These are phyloP conservation scores for Oryzias curvinotus DNA, from an alignment of 2,113 vertebrate species.

Conservation along the genomic window DNA sequence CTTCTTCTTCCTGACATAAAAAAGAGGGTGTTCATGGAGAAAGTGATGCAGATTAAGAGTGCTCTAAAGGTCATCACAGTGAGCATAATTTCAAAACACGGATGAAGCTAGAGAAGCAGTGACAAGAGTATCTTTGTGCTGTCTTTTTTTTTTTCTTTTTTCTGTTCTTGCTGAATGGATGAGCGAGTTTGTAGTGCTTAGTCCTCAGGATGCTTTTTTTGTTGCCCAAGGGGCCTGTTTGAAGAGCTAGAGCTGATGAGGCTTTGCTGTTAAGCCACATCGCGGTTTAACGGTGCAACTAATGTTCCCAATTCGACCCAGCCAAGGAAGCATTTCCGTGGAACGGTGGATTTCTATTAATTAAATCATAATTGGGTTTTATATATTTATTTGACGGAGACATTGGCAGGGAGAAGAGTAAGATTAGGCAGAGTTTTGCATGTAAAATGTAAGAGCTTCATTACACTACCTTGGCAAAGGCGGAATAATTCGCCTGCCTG, in stretches of 20 bases:
- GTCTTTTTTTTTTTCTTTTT: constrained; percentile 19
- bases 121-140: constrained; percentile 43
- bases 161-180: constrained; percentile 55
- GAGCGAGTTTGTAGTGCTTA: constrained; percentile 61
- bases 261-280: constrained; percentile 60
- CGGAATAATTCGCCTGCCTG: constrained; percentile 78
- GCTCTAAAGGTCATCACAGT: constrained; percentile 50
- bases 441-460: constrained; percentile 82
- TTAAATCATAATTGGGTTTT: constrained; percentile 84
- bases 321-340: constrained; percentile 75
- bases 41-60: constrained; percentile 42
- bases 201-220: constrained; percentile 64
- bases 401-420: constrained; percentile 73
- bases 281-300: constrained; percentile 70
- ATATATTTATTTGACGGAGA: constrained; percentile 82
- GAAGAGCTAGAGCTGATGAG: constrained; percentile 70
- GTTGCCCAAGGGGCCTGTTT: constrained; percentile 62
- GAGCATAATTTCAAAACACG: constrained; percentile 38
- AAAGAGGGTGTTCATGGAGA: constrained; percentile 37
- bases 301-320: constrained; percentile 66
- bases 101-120: constrained; percentile 30
- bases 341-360: constrained; percentile 80
- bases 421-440: constrained; percentile 82
- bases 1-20: constrained; percentile 57
- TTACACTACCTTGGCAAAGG: constrained; percentile 82